Conservation (phyloP, 2,113 vertebrate species). For the Jacana jacana region DNA sequence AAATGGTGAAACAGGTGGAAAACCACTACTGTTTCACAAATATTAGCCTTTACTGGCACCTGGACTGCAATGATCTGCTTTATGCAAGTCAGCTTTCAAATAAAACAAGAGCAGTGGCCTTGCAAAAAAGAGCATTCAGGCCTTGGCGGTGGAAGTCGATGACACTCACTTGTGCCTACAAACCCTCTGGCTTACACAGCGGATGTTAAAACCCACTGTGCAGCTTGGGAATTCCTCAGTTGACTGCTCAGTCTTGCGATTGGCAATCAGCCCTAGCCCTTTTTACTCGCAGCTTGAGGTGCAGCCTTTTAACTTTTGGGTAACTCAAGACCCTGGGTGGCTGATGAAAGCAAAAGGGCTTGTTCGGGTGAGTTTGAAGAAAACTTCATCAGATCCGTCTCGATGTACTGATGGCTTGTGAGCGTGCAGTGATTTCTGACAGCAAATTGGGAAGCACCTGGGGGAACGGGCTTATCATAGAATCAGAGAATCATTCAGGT, state of each 20-base stretch:
- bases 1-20: not conserved
- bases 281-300: not conserved
- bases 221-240: not conserved
- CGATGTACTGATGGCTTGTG: not conserved
- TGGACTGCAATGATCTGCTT: not conserved
- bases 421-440: not conserved
- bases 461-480: constrained; percentile 32
- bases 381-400: not conserved
- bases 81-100: not conserved
- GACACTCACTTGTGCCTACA: not conserved
- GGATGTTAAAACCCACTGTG: not conserved
- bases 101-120: not conserved
- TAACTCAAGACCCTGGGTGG: not conserved
- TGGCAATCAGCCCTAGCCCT: not conserved
- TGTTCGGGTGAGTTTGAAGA: not conserved
- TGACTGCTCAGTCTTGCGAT: not conserved
- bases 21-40: not conserved
- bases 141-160: fast-evolving
- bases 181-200: not conserved
- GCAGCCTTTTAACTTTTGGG: not conserved
- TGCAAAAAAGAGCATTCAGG: not conserved
- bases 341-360: not conserved
- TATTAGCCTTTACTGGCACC: not conserved
- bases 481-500: too few relatives aligned
- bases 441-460: constrained; percentile 55